Conservation (phyloP, 2,113 vertebrate species). For the Psettodes erumei region DNA sequence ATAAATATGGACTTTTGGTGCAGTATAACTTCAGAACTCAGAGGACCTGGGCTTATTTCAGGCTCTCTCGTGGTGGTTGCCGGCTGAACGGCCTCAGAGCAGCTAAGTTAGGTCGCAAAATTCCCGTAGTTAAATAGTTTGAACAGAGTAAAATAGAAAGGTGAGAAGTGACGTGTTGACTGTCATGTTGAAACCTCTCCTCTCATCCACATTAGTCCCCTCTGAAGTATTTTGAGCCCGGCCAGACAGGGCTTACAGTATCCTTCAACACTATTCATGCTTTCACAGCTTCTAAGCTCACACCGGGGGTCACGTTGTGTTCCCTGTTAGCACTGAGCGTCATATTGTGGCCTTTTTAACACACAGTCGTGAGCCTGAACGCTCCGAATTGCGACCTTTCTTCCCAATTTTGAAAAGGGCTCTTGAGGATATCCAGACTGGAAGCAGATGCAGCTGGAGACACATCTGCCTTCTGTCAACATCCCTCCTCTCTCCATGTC, state of each 20-base stretch:
- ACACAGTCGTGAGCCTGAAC: too few relatives aligned
- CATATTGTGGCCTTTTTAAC: too few relatives aligned
- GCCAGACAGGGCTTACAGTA: conserved; percentile 1
- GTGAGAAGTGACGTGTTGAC: conserved; percentile 5
- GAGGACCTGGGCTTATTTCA: neutral
- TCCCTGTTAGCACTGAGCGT: neutral
- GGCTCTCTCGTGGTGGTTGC: too few relatives aligned
- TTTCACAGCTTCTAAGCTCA: conserved; percentile 3
- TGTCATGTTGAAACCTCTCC: neutral
- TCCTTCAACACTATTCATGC: neutral
- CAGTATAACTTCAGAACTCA: neutral
- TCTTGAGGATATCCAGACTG: neutral
- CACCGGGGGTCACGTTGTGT: conserved; percentile 4
- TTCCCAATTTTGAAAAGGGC: neutral
- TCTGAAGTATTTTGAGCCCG: conserved; percentile 1
- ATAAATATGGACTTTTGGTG: neutral
- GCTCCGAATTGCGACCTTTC: neutral
- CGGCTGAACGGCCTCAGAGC: neutral
- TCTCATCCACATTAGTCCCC: neutral
- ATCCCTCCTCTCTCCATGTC: conserved; percentile 15
- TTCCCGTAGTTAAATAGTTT: neutral
- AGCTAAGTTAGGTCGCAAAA: neutral
- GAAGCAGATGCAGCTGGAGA: conserved; percentile 10
- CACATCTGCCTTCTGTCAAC: conserved; percentile 43
- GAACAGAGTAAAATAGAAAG: conserved; percentile 1